Conservation (phyloP, 1,140 invertebrate species). For the Epicauta chinensis region DNA sequence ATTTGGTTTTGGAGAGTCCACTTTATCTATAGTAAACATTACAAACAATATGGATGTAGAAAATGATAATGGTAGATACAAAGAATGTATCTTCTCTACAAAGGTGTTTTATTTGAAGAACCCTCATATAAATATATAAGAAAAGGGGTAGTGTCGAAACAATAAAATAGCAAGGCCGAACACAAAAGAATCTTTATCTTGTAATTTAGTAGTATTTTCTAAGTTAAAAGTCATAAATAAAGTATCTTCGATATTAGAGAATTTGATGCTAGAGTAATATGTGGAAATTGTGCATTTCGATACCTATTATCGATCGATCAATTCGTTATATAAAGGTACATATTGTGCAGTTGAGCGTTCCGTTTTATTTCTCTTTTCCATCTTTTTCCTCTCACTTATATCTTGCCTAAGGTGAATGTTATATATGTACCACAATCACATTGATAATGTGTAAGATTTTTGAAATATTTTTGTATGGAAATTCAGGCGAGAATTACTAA, state of each 20-base stretch:
- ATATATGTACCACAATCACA: too few species aligned
- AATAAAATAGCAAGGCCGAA: too few species aligned
- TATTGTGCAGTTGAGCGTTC: too few species aligned
- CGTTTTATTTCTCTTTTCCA: background rate
- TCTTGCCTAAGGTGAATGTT: too few species aligned
- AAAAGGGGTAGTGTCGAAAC: background rate
- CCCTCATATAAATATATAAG: constrained; percentile 6
- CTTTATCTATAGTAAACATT: constrained; percentile 7
- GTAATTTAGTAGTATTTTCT: background rate
- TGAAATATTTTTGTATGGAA: too few species aligned
- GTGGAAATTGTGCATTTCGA: background rate
- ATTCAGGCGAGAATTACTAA: too few species aligned
- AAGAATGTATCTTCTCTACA: background rate
- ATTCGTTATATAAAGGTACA: too few species aligned
- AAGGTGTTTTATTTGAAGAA: constrained; percentile 12
- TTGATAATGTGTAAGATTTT: too few species aligned
- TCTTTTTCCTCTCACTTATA: background rate
- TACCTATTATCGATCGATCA: background rate
- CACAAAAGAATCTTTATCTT: too few species aligned
- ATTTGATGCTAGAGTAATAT: too few species aligned
- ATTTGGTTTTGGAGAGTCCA: constrained; percentile 6
- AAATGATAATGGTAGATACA: background rate
- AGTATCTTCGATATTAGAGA: background rate
- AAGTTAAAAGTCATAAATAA: constrained; percentile 4
- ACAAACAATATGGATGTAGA: constrained; percentile 9